phyloP scores from a whole-genome alignment of 2,113 vertebrate species.

The Gymnobelideus leadbeateri region DNA sequence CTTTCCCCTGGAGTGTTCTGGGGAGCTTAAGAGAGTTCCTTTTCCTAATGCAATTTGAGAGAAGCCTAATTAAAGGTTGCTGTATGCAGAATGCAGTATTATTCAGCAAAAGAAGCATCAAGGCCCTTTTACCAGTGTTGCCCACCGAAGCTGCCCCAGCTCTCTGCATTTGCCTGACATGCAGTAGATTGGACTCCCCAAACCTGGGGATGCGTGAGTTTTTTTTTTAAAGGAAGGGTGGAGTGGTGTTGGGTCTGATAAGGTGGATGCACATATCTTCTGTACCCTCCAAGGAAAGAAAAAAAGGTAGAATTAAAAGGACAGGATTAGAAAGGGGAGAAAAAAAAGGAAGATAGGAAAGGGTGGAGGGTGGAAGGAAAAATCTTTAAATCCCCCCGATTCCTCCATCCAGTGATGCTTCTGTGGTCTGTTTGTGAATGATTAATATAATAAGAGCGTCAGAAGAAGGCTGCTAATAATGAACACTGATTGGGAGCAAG shows the following conservation, averaged over 20 bases:
- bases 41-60: constrained; percentile 41
- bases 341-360: constrained; percentile 10
- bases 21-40: constrained; percentile 36
- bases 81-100: constrained; percentile 51
- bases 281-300: constrained; percentile 18
- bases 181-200: constrained; percentile 44
- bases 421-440: constrained; percentile 65
- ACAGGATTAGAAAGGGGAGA: constrained; percentile 15
- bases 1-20: not conserved
- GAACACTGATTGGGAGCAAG: constrained; percentile 75
- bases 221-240: constrained; percentile 41
- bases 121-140: constrained; percentile 50
- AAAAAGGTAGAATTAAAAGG: constrained; percentile 2
- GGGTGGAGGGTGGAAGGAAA: not conserved
- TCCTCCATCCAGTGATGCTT: constrained; percentile 2
- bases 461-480: constrained; percentile 76
- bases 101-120: constrained; percentile 63
- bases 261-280: constrained; percentile 17
- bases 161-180: constrained; percentile 41
- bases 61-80: constrained; percentile 65
- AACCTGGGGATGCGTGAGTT: not conserved
- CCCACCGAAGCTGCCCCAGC: constrained; percentile 21
- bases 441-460: constrained; percentile 77
- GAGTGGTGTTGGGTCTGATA: constrained; percentile 6
- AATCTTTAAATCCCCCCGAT: constrained; percentile 42